Percentiles rank a stretch among this genome's conserved stretches.
These are phyloP conservation scores for Pogona vitticeps DNA, from an alignment of 2,113 vertebrate species.

Conservation along the genomic window DNA sequence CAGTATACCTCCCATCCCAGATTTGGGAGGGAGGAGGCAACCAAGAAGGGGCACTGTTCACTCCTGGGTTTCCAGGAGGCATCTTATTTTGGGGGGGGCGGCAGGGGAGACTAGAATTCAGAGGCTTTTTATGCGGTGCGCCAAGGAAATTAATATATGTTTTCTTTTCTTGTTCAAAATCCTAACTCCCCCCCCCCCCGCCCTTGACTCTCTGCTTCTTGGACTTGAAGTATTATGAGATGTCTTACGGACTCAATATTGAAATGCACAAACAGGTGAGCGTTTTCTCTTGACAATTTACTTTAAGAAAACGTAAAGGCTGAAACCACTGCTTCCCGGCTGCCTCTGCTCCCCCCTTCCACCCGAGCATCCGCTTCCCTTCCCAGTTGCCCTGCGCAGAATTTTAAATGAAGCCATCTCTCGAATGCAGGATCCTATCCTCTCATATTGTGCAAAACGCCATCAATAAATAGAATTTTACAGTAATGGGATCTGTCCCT, in stretches of 20 bases:
- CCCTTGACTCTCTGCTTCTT: neutral
- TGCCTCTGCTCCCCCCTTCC: neutral
- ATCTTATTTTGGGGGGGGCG: too few species aligned
- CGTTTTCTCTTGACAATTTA: neutral
- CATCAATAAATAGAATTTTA: too few species aligned
- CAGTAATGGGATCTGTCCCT: too few species aligned
- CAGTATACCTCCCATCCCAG: neutral
- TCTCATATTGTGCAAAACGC: too few species aligned
- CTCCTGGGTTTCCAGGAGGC: neutral
- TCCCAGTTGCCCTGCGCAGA: too few species aligned
- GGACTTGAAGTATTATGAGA: slow-evolving; percentile 89
- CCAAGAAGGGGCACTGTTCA: neutral
- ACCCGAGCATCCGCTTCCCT: too few species aligned
- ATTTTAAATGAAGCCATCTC: too few species aligned
- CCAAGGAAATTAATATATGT: too few species aligned
- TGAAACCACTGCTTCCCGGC: neutral
- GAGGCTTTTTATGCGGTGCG: too few species aligned
- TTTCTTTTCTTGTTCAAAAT: neutral
- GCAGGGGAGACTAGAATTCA: too few species aligned
- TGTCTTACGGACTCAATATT: slow-evolving; percentile 96
- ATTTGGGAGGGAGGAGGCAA: neutral
- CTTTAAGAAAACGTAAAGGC: neutral
- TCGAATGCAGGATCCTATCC: too few species aligned
- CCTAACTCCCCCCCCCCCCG: neutral
- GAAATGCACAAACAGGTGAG: slow-evolving; percentile 98